Conservation (phyloP, 2,888 invertebrate species). For the Heterodera filipjevi region DNA sequence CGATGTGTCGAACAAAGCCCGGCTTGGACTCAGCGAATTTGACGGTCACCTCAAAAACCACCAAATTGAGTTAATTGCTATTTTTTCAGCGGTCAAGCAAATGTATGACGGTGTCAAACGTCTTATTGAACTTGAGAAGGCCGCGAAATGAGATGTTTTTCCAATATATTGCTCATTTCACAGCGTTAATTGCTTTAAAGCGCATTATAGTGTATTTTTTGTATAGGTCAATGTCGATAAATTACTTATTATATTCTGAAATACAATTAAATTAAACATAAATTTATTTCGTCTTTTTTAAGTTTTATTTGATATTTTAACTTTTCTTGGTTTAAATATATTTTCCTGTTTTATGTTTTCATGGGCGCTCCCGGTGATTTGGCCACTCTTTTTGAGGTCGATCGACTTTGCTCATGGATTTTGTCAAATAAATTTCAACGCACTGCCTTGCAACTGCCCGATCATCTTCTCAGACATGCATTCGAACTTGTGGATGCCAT, state of each 20-base stretch:
- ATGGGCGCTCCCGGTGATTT: slow-evolving; percentile 19
- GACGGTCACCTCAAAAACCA: slow-evolving; percentile 57
- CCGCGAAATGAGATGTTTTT: neutral
- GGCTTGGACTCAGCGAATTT: slow-evolving; percentile 77
- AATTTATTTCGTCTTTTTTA: no score
- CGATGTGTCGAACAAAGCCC: slow-evolving; percentile 80
- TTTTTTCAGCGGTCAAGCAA: slow-evolving; percentile 71
- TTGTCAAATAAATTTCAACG: slow-evolving; percentile 41
- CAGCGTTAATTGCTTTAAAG: neutral
- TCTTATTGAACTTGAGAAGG: slow-evolving; percentile 79
- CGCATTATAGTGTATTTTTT: neutral
- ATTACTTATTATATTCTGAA: neutral
- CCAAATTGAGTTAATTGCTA: neutral
- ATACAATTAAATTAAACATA: no score
- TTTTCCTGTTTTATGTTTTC: neutral
- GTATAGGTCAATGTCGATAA: neutral
- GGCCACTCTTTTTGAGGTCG: slow-evolving; percentile 52
- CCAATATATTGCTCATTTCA: neutral
- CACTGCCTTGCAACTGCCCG: slow-evolving; percentile 61
- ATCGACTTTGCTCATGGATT: slow-evolving; percentile 51
- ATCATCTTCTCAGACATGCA: slow-evolving; percentile 49
- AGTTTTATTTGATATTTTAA: no score
- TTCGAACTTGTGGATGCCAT: slow-evolving; percentile 37
- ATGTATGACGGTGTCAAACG: slow-evolving; percentile 81
- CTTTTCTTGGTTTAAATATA: no score